Evolutionary conservation across 2,797 vertebrate genomes (phyloP), one percentile per base, ranked within the genome.

Genomic region (Eleutherodactylus coqui): DNA sequence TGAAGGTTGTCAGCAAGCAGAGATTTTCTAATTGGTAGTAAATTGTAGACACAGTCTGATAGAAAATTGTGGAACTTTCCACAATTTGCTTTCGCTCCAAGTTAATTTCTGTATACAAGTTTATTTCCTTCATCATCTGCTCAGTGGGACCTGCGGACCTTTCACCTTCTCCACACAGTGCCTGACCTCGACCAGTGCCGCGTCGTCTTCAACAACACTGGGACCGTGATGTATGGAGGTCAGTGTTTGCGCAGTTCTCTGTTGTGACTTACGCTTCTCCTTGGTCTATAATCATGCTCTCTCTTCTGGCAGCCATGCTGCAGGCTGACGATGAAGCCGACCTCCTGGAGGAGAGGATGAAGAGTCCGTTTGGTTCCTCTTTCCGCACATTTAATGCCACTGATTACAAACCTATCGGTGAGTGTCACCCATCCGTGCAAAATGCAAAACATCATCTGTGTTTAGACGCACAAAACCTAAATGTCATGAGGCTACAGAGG

Each of bases 141-240:
- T 89, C 91, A 99, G 98, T 99, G 98, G 98, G 98, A 99, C 88
- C 94, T 99, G 75, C 93, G 98, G 76, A 99, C 98, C 78, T 99
- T 99, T 90, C 98, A 99, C 91, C 96, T 99, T 73, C 94, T 99
- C 49, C 98, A 99, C 91, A 99, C 97, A 0, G 98, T 99, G 72
- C 98, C 98, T 43, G 98, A 98, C 10, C 93, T 99, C 91, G 98
- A 99, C 93, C 98, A 99, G 91, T 99, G 98, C 90, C 96, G 98
- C 43, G 97, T 99, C 34, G 98, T 99, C 77, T 99, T 99, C 93
- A 99, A 99, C 92, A 98, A 99, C 90, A 98, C 96, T 0, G 98
- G 98, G 90, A 99, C 98, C 0, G 97, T 99, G 89, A 99, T 99
- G 93, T 99, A 99, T 84, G 98, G 98, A 96, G 98, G 98, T 99